phyloP scores from a whole-genome alignment of 1,140 invertebrate species.

The Drosophila fuyamai region DNA sequence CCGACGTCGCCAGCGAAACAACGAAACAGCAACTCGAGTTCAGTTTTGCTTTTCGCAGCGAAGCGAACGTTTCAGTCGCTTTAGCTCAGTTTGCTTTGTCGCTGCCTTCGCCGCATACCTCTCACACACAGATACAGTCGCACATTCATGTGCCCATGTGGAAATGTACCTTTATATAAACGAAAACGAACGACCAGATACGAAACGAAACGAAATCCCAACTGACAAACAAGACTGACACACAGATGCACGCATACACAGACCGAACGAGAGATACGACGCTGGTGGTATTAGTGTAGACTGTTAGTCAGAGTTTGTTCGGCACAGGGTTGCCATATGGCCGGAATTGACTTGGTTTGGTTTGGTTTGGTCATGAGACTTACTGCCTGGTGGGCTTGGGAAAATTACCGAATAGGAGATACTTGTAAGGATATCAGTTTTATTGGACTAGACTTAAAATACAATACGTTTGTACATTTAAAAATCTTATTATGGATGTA shows the following conservation, averaged over 20 bases:
- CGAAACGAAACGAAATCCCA: constrained; percentile 74
- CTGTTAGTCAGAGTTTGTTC: constrained; percentile 67
- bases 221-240: constrained; percentile 76
- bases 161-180: constrained; percentile 82
- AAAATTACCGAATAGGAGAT: constrained; percentile 6
- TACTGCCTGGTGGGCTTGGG: constrained; percentile 11
- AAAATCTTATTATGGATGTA: too few species aligned
- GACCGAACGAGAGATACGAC: constrained; percentile 8
- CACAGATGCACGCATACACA: constrained; percentile 28
- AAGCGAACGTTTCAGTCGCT: constrained; percentile 64
- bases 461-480: too few species aligned
- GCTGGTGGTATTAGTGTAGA: constrained; percentile 56
- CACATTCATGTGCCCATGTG: constrained; percentile 61
- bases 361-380: neutral
- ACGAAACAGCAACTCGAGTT: constrained; percentile 60
- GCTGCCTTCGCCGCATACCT: constrained; percentile 65
- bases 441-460: too few species aligned
- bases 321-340: constrained; percentile 62
- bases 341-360: neutral
- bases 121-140: constrained; percentile 31
- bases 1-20: constrained; percentile 36
- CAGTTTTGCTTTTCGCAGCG: constrained; percentile 74
- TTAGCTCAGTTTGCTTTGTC: constrained; percentile 61
- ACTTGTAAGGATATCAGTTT: too few species aligned
- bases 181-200: constrained; percentile 67